These are phyloP conservation scores for Orchesella cincta DNA, from an alignment of 1,140 invertebrate genomes.

Conservation along the genomic window DNA sequence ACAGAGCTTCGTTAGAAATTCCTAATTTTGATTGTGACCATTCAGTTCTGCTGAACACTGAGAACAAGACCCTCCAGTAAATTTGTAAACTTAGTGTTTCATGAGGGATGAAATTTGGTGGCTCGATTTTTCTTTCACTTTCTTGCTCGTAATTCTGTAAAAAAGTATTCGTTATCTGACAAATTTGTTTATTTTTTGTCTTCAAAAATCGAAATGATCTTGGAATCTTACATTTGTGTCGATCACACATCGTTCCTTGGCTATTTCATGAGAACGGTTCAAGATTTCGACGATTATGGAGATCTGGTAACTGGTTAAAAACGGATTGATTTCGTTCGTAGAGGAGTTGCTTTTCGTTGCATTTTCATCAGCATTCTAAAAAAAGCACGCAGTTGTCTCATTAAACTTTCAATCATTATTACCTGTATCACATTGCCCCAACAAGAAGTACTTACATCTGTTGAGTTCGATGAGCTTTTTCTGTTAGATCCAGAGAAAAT, in stretches of 20 bases:
- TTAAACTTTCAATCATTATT: not conserved
- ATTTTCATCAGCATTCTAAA: not conserved
- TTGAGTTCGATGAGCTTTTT: not conserved
- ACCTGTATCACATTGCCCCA: not conserved
- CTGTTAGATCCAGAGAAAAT: conserved; percentile 10
- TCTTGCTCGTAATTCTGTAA: not conserved
- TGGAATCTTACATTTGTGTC: not conserved
- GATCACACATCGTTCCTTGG: conserved; percentile 1
- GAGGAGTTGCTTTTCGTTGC: not conserved
- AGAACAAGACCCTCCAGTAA: conserved; percentile 5
- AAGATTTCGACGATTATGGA: not conserved
- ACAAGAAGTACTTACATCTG: not conserved
- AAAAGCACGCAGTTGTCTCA: not conserved
- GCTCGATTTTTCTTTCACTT: not conserved
- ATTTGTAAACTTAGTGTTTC: conserved; percentile 18
- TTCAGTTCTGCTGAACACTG: not conserved
- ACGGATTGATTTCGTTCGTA: not conserved
- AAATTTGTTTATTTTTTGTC: not conserved
- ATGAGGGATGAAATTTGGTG: conserved; percentile 19
- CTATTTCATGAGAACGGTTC: not conserved
- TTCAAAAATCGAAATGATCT: no score
- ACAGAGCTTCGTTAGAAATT: not conserved
- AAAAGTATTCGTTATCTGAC: not conserved
- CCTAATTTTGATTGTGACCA: not conserved
- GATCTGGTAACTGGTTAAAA: not conserved